A percentile compares a stretch with the other conserved stretches of the same genome.
phyloP scores from a whole-genome alignment of 2,797 vertebrate genomes.

The Leptodactylus fallax region DNA sequence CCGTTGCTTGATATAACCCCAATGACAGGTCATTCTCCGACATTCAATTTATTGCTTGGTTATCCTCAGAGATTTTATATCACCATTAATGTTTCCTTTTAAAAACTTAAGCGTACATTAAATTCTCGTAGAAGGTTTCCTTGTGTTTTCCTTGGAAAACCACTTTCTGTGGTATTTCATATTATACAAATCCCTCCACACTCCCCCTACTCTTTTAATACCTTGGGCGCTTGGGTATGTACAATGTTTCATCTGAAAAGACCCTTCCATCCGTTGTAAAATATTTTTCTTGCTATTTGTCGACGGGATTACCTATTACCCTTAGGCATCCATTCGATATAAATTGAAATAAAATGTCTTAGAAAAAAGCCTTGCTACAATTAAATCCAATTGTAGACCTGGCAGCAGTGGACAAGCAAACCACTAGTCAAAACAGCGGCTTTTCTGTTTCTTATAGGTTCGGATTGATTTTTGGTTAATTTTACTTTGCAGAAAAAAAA shows the following conservation, averaged over 20 bases:
- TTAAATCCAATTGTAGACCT: conserved; percentile 67
- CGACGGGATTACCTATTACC: conserved; percentile 73
- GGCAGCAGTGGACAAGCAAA: conserved; percentile 38
- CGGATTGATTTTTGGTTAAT: conserved; percentile 43
- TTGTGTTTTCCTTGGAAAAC: conserved; percentile 83
- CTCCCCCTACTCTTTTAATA: conserved; percentile 68
- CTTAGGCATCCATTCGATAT: conserved; percentile 69
- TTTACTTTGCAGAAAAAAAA: conserved; percentile 54
- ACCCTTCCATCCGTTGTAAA: conserved; percentile 68
- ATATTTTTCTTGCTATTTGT: conserved; percentile 63
- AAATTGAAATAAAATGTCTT: conserved; percentile 71
- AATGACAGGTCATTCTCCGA: conserved; percentile 82
- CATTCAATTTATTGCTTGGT: conserved; percentile 79
- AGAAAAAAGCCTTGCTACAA: conserved; percentile 66
- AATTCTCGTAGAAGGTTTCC: conserved; percentile 76
- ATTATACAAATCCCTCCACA: conserved; percentile 76
- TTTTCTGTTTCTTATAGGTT: conserved; percentile 64
- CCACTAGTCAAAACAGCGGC: conserved; percentile 68
- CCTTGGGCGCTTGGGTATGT: conserved; percentile 68
- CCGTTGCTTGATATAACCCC: conserved; percentile 79
- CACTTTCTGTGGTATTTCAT: conserved; percentile 78
- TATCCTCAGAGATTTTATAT: conserved; percentile 79
- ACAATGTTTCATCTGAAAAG: conserved; percentile 73
- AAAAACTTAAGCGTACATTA: conserved; percentile 80
- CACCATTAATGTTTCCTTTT: conserved; percentile 82